Conservation (phyloP, 2,113 vertebrate species). For the Murina feae region DNA sequence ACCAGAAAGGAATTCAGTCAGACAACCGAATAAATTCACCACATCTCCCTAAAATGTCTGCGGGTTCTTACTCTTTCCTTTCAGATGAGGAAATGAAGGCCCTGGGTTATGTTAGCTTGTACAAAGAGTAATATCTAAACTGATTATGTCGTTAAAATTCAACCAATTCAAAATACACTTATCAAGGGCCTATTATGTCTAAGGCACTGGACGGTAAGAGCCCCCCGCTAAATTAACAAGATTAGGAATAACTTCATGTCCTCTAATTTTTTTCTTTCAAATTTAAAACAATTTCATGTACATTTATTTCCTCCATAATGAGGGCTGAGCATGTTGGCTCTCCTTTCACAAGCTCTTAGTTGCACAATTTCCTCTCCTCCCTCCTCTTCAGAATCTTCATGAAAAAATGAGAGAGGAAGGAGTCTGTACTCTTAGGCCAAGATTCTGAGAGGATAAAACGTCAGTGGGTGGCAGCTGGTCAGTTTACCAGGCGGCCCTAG, state of each 20-base stretch:
- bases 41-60: neutral
- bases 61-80: conserved; percentile 4
- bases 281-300: conserved; percentile 21
- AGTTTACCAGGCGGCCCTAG: conserved; percentile 75
- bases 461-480: conserved; percentile 78
- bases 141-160: conserved; percentile 2
- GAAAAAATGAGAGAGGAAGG: conserved; percentile 65
- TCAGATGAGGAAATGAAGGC: neutral
- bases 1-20: neutral
- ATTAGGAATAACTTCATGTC: neutral
- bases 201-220: neutral
- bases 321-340: neutral
- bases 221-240: neutral
- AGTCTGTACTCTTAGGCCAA: conserved; percentile 69
- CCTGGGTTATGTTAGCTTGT: neutral
- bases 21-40: neutral
- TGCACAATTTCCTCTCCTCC: conserved; percentile 39
- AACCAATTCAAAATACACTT: neutral
- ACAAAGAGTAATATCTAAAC: conserved; percentile 14
- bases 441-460: conserved; percentile 77
- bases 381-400: conserved; percentile 68
- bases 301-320: conserved; percentile 5
- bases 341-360: conserved; percentile 34
- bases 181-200: neutral
- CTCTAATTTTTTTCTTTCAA: neutral